phyloP scores from a whole-genome alignment of 2,113 vertebrate species.

The Macroglossus sobrinus region DNA sequence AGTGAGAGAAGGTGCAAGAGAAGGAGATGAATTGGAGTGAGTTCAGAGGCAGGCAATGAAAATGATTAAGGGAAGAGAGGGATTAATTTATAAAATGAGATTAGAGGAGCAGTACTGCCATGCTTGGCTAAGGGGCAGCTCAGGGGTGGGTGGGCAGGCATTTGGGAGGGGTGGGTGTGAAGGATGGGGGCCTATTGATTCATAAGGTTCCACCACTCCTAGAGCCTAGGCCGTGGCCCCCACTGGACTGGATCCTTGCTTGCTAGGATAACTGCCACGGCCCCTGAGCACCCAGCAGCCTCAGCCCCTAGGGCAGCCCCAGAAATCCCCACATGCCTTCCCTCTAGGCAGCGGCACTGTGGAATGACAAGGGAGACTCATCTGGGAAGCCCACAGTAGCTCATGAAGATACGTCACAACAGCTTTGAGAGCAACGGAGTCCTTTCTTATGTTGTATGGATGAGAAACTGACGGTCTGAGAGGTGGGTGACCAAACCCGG shows the following conservation, averaged over 20 bases:
- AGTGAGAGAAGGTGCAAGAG: conserved; percentile 35
- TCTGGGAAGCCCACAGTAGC: not conserved
- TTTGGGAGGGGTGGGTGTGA: not conserved
- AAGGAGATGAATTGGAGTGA: conserved; percentile 54
- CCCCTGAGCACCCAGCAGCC: not conserved
- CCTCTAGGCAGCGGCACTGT: not conserved
- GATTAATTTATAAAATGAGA: conserved; percentile 69
- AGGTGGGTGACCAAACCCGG: not conserved
- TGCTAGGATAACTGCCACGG: not conserved
- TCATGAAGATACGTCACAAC: conserved; percentile 17
- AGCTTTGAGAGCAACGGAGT: not conserved
- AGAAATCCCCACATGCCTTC: not conserved
- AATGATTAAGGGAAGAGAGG: conserved; percentile 68
- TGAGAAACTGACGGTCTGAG: not conserved
- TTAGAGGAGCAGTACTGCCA: conserved; percentile 45
- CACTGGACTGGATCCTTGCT: not conserved
- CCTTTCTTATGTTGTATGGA: not conserved
- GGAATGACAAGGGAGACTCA: not conserved
- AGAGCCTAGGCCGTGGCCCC: not conserved
- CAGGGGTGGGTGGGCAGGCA: not conserved
- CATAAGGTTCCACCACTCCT: not conserved
- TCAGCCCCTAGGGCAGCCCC: not conserved
- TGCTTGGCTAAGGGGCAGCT: conserved; percentile 36
- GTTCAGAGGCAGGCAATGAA: conserved; percentile 66
- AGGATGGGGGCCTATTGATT: not conserved